phyloP scores from a whole-genome alignment of 1,140 invertebrate species.

The Zaprionus capensis region DNA sequence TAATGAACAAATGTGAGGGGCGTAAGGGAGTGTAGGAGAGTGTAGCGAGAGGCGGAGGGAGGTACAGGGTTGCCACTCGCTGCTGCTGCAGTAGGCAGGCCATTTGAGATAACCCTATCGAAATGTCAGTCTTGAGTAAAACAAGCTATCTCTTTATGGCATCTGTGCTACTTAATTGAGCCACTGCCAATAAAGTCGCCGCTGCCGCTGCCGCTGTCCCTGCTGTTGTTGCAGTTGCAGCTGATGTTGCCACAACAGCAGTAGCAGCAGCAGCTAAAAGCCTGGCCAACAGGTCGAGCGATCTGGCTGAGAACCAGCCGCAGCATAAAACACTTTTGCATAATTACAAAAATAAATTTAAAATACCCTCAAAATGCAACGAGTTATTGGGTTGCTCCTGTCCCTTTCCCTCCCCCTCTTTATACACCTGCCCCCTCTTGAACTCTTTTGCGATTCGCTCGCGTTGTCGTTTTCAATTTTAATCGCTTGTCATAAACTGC shows the following conservation, averaged over 20 bases:
- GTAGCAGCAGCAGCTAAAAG: slow-evolving; percentile 6
- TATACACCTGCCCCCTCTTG: neutral
- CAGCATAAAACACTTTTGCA: slow-evolving; percentile 34
- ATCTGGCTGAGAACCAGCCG: neutral
- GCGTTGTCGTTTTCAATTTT: slow-evolving; percentile 64
- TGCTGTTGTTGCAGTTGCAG: neutral
- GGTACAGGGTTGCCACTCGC: slow-evolving; percentile 5
- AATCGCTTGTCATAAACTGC: slow-evolving; percentile 81
- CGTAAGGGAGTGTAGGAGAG: too few relatives aligned
- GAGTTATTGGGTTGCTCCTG: neutral
- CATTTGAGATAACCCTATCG: slow-evolving; percentile 67
- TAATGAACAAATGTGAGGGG: slow-evolving; percentile 65
- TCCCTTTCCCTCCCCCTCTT: neutral
- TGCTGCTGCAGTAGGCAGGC: slow-evolving; percentile 42
- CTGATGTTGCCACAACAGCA: neutral
- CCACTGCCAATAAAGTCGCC: slow-evolving; percentile 37
- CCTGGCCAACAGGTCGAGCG: slow-evolving; percentile 1
- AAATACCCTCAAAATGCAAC: slow-evolving; percentile 20
- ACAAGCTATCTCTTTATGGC: slow-evolving; percentile 64
- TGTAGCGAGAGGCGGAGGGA: too few relatives aligned
- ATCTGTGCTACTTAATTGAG: slow-evolving; percentile 75
- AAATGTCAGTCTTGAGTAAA: slow-evolving; percentile 56
- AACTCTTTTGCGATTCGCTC: neutral
- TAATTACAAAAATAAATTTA: slow-evolving; percentile 47
- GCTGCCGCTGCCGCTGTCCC: neutral